Conservation (phyloP, 1,140 invertebrate species). For the Stegodyphus mimosarum region DNA sequence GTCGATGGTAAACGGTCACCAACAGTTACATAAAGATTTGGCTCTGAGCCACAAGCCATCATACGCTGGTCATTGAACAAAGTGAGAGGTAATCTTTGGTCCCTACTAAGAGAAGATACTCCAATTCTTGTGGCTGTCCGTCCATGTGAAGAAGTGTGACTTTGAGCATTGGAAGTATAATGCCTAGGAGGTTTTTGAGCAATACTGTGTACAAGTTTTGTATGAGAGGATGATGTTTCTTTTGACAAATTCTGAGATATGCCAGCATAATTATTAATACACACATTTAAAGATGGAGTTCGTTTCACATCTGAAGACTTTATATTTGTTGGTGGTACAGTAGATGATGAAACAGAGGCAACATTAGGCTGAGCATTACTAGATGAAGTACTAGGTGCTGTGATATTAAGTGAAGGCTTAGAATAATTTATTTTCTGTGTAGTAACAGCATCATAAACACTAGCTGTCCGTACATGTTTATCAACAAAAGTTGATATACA, state of each 20-base stretch:
- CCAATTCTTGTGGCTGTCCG: slow-evolving; percentile 48
- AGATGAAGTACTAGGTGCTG: background rate
- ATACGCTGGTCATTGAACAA: slow-evolving; percentile 25
- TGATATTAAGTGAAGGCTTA: background rate
- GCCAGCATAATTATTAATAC: background rate
- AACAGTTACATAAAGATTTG: slow-evolving; percentile 41
- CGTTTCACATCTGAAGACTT: background rate
- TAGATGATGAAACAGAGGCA: background rate
- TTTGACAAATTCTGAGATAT: background rate
- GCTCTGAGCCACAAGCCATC: slow-evolving; percentile 34
- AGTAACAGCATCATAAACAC: slow-evolving; percentile 41
- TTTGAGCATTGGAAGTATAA: slow-evolving; percentile 19
- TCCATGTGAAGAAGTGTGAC: background rate
- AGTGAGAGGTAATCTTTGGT: slow-evolving; percentile 38
- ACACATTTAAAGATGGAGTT: slow-evolving; percentile 15
- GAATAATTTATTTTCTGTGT: background rate
- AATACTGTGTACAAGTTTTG: background rate
- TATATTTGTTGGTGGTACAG: background rate
- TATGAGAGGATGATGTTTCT: background rate
- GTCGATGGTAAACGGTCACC: background rate
- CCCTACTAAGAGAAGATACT: slow-evolving; percentile 42
- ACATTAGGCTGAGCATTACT: background rate
- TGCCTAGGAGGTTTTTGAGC: slow-evolving; percentile 2
- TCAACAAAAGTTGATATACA: slow-evolving; percentile 47
- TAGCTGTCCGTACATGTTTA: slow-evolving; percentile 46